phyloP scores from a whole-genome alignment of 2,888 invertebrate species.

The Tolmerus cingulatus region DNA sequence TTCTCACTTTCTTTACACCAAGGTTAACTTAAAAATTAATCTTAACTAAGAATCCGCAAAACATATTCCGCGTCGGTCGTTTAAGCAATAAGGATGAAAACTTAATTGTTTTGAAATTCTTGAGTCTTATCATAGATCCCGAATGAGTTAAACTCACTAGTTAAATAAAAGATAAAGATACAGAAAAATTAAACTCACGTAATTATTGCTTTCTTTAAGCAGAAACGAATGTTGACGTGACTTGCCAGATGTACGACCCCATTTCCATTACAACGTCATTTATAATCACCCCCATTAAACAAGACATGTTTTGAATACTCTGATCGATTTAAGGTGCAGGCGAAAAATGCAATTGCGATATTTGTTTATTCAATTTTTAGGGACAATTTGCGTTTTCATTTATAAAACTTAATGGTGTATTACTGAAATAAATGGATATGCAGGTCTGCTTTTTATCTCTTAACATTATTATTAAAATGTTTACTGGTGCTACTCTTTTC shows the following conservation, averaged over 20 bases:
- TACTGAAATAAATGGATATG: background rate
- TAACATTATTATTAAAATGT: background rate
- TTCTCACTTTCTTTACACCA: background rate
- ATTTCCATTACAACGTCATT: background rate
- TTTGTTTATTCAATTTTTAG: background rate
- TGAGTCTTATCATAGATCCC: background rate
- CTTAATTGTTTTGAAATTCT: background rate
- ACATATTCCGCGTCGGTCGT: background rate
- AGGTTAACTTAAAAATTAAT: background rate
- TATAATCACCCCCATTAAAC: background rate
- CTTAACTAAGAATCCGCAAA: background rate
- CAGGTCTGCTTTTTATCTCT: background rate
- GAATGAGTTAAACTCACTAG: background rate
- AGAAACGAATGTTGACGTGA: background rate
- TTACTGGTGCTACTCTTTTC: background rate
- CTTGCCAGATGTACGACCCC: background rate
- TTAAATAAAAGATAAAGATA: background rate
- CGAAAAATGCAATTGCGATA: background rate
- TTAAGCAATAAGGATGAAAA: background rate
- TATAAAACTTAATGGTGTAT: background rate
- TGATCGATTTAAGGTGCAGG: background rate
- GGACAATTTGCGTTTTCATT: background rate
- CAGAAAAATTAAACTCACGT: background rate
- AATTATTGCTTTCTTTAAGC: background rate
- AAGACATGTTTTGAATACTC: background rate